Evolutionary conservation across 92 coral and sea anemone species (phyloP).

Genomic region (Palythoa heliodiscus): DNA sequence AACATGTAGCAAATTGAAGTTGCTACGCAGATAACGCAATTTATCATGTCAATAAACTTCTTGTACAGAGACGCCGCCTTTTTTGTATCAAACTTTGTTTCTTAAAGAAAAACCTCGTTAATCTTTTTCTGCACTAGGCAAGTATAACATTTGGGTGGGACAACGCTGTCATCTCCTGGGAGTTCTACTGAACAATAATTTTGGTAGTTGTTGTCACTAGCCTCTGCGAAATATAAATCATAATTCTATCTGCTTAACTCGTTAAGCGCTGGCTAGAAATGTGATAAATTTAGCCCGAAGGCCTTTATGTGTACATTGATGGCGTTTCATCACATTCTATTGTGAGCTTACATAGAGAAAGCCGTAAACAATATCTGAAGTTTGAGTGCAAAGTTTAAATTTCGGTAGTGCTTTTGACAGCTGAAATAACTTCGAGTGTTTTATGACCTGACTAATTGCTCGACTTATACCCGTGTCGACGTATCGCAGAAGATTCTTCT

Average conservation of each 20-base stretch:
- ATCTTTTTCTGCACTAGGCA: slow-evolving; percentile 1
- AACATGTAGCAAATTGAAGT: no score
- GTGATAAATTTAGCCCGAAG: slow-evolving; percentile 16
- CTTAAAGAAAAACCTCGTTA: not conserved
- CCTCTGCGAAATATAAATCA: not conserved
- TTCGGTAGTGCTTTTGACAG: not conserved
- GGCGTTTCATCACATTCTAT: slow-evolving; percentile 14
- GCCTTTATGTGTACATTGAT: not conserved
- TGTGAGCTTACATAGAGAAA: slow-evolving; percentile 8
- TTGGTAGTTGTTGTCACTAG: not conserved
- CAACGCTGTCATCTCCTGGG: not conserved
- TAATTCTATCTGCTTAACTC: slow-evolving; percentile 11
- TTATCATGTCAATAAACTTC: not conserved
- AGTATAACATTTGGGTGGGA: slow-evolving; percentile 3
- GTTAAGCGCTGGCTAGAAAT: slow-evolving; percentile 2
- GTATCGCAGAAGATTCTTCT: slow-evolving; percentile 16
- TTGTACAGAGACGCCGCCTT: not conserved
- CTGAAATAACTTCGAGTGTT: slow-evolving; percentile 14
- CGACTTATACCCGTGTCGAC: slow-evolving; percentile 24
- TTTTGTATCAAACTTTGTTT: not conserved
- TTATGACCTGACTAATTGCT: slow-evolving; percentile 26
- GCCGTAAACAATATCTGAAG: no score
- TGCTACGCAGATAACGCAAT: not conserved
- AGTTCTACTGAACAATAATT: not conserved
- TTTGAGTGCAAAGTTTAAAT: not conserved